Base-by-base conservation (phyloP, 1,140 invertebrate species). In the Melitaea cinxia region DNA sequence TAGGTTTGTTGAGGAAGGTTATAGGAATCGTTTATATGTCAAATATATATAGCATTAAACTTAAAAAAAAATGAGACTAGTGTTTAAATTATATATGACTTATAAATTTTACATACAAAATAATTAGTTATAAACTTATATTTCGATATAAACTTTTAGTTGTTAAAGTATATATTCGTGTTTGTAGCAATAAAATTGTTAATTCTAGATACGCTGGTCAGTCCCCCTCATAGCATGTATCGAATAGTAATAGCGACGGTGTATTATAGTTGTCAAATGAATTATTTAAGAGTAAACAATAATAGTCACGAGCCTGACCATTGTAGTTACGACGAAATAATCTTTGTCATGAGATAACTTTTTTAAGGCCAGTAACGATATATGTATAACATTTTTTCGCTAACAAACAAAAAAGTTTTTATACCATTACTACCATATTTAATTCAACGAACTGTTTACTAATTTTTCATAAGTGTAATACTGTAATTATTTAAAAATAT, bases 121-220 rank as follows among this genome's bases (percentile, higher is more conserved):
- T n/a, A n/a, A n/a, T n/a, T 4, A 35, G 7, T 10, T 35, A 35
- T 10, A 10, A 35, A 10, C 4, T 35, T 35, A 15, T 39, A 15
- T 14, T 39, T 39, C 35, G n/a, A 39, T 14, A 2, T 15, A 39
- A 39, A 15, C 1, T 47, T 47, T 47, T 26, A 37, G 12, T 60
- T 50, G 33, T n/a, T 50, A 35, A 50, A 17, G 47, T 60, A n/a
- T n/a, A n/a, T n/a, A 60, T 50, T 50, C 35, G 24, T 6, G 24
- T 26, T 26, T 15, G 58, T 49, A 33, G 14, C 39, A 23, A 14
- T 37, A 24, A 60, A 24, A 47, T 64, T 39, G 55, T 57, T 57
- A 65, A 57, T 65, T 45, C 62, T 65, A 64, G 62, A 50, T 50
- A 35, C 45, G 33, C 57, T 73, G 70, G 71, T 73, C 71, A 70